Evolutionary conservation across 2,113 vertebrate genomes (phyloP).

Genomic region (Poecile atricapillus): DNA sequence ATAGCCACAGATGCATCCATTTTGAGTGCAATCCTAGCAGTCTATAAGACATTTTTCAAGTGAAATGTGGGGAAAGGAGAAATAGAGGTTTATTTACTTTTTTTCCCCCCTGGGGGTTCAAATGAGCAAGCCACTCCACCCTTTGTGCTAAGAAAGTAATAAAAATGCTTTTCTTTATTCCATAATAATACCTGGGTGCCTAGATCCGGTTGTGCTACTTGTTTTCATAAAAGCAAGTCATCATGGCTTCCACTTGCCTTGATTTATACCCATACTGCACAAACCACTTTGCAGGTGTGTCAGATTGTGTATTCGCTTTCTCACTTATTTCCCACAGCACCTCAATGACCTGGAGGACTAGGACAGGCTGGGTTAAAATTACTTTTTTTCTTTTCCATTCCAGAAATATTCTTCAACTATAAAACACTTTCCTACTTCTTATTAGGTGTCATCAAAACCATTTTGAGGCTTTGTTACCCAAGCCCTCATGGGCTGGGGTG

Average conservation of each 20-base stretch:
- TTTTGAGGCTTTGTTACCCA: background rate
- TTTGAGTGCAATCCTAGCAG: background rate
- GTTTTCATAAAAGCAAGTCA: background rate
- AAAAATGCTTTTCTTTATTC: background rate
- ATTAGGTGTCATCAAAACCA: background rate
- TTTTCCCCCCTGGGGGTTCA: fast-evolving
- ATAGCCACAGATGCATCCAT: background rate
- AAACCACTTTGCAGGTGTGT: background rate
- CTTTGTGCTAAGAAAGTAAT: background rate
- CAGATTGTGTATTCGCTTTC: background rate
- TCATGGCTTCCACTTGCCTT: background rate
- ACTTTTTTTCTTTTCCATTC: background rate
- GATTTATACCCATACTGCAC: background rate
- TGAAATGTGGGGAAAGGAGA: background rate
- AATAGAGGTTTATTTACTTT: background rate
- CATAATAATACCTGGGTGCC: background rate
- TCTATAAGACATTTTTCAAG: background rate
- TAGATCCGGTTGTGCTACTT: background rate
- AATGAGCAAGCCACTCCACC: background rate
- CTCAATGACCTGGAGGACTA: background rate
- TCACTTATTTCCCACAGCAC: background rate
- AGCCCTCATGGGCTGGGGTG: fast-evolving
- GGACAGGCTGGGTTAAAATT: background rate
- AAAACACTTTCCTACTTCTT: background rate
- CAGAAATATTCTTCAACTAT: background rate